Evolutionary conservation across 2,888 invertebrate genomes (phyloP), one percentile per base, ranked within the genome.

Genomic region (Allacma fusca): DNA sequence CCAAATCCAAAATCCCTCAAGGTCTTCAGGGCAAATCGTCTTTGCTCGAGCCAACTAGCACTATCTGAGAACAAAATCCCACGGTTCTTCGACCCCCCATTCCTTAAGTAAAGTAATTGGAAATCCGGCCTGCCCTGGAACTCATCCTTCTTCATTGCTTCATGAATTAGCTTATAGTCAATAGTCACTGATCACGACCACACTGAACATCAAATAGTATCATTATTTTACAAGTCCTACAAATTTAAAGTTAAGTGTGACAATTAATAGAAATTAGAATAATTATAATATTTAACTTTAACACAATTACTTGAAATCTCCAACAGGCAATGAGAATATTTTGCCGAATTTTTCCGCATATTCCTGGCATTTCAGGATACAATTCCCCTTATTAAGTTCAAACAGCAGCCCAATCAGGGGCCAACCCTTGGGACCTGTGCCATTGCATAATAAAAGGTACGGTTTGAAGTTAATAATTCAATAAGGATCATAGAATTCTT

Each of bases 121-220:
- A 81, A 82, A 28, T 82, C 80, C 0, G 83, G 83, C 0, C 83
- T 76, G 1, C 82, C 83, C n/a, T 69, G 59, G 67, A 82, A 80
- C 62, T 80, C 81, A 19, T 83, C 82, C 24, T 75, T 77, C 44
- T 81, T 82, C 26, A 81, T 40, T 21, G 73, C 78, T 24, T 82
- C 81, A 19, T 76, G 77, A 13, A 83, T 75, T 7, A 78, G 19
- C 16, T 78, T 78, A 69, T 81, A 71, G 16, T 80, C 82, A 43
- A 74, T n/a, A n/a, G n/a, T n/a, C n/a, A n/a, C n/a, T 80, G 16
- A 83, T 72, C 7, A 83, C 81, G 62, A 81, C 79, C 0, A 82
- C 78, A 59, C 83, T 83, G 59, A 13, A 40, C 13, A 40, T 9
- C 5, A 40, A 40, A 40, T 40, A n/a, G n/a, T n/a, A n/a, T n/a